phyloP scores from a whole-genome alignment of 2,888 invertebrate species.

The Mystacides longicornis region DNA sequence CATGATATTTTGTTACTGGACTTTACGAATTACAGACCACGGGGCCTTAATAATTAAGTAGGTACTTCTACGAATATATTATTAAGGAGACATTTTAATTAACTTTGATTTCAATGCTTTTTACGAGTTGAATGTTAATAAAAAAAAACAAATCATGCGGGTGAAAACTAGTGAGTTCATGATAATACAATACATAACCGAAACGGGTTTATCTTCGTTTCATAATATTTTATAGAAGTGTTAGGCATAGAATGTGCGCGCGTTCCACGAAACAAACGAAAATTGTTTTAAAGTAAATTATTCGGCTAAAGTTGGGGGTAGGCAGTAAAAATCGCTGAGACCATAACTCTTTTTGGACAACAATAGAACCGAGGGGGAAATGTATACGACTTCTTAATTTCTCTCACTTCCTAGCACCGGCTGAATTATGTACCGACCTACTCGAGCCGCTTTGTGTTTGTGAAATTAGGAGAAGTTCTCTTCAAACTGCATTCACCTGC shows the following conservation, averaged over 20 bases:
- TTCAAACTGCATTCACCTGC: too few relatives aligned
- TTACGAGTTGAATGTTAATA: too few relatives aligned
- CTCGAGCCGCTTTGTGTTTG: background rate
- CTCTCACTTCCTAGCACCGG: conserved; percentile 10
- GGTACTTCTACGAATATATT: too few relatives aligned
- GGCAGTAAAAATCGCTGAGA: conserved; percentile 23
- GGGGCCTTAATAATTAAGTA: too few relatives aligned
- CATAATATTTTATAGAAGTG: background rate
- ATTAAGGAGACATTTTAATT: too few relatives aligned
- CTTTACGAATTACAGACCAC: too few relatives aligned
- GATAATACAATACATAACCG: background rate
- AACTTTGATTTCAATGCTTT: too few relatives aligned
- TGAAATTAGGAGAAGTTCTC: too few relatives aligned
- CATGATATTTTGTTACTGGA: too few relatives aligned
- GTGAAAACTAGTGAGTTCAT: too few relatives aligned
- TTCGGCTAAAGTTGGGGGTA: conserved; percentile 17
- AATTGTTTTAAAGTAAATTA: conserved; percentile 25
- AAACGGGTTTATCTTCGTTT: conserved; percentile 1
- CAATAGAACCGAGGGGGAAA: conserved; percentile 19
- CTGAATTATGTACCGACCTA: background rate
- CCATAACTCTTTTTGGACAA: conserved; percentile 20
- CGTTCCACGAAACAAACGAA: conserved; percentile 20
- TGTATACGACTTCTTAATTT: conserved; percentile 24
- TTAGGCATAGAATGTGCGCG: conserved; percentile 16
- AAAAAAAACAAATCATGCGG: too few relatives aligned